Conservation (phyloP, 2,888 invertebrate genomes). For the Acanthosoma haemorrhoidale region DNA sequence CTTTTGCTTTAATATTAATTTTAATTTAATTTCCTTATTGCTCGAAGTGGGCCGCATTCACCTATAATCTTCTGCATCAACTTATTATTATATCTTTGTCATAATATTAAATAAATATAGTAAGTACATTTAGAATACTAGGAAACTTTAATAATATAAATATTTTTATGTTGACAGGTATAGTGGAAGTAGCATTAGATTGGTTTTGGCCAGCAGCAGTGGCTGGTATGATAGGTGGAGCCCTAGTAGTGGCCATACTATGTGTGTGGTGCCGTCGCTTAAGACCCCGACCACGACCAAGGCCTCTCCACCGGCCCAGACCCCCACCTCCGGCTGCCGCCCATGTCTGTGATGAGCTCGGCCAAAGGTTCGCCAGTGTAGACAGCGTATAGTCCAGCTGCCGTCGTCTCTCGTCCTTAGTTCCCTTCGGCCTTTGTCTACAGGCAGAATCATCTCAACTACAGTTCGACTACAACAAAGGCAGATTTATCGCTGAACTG, state of each 20-base stretch:
- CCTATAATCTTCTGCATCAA: too few relatives aligned
- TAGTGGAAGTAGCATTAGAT: constrained; percentile 53
- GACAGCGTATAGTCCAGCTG: constrained; percentile 51
- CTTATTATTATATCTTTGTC: too few relatives aligned
- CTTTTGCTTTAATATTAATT: too few relatives aligned
- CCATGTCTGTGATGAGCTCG: constrained; percentile 54
- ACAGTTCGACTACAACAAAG: not conserved
- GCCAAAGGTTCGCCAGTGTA: constrained; percentile 54
- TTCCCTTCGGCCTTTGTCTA: not conserved
- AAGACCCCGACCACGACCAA: constrained; percentile 44
- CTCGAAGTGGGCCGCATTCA: too few relatives aligned
- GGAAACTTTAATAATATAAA: not conserved
- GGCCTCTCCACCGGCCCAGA: constrained; percentile 43
- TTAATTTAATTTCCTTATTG: too few relatives aligned
- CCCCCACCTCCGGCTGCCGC: constrained; percentile 45
- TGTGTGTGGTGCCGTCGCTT: constrained; percentile 55
- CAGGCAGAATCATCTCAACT: not conserved
- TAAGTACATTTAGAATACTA: too few relatives aligned
- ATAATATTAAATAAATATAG: too few relatives aligned
- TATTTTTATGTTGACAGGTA: constrained; percentile 46
- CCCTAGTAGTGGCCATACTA: constrained; percentile 48
- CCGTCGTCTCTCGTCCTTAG: not conserved
- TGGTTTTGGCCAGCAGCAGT: constrained; percentile 54
- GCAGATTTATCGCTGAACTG: not conserved
- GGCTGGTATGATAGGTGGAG: constrained; percentile 49